Base-by-base conservation (phyloP, 2,113 vertebrate species). In the Piaya cayana region DNA sequence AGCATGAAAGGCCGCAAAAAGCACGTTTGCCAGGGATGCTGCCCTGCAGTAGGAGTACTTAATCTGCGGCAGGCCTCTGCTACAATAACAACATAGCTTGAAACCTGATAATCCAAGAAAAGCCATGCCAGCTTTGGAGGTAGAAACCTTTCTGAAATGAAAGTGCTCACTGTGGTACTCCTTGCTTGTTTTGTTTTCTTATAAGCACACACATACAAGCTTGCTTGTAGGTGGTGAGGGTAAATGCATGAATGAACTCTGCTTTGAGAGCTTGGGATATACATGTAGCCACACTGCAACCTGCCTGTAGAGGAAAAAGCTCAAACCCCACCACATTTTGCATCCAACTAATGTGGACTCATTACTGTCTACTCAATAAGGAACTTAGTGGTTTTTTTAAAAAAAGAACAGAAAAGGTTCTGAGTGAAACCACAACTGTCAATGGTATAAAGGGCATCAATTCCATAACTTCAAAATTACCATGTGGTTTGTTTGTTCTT, bases 61-160 rank as follows among this genome's bases (percentile, higher is more conserved):
- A 23, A 67, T n/a, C 55, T 50, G 25, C 7, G 1, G n/a, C 47
- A 56, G 15, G 15, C 25, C 52, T 53, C 63, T 71, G 59, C 71
- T 71, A 23, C 42, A 72, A 65, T 1, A 71, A 34, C 34, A 74
- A 32, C 7, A 36, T 19, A 60, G 58, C 62, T 82, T 69, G 85
- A 91, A 93, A 82, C 13, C 43, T 77, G 59, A 53, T 20, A 37
- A 80, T 50, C 37, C 76, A 49, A 76, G 67, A 76, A 90, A 84
- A 91, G 18, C 39, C 30, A n/a, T 12, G 59, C 5, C 83, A 74
- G 45, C 36, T 83, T 72, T 81, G 56, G 45, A 80, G 53, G 53
- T 15, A 79, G 47, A 88, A 88, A 70, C 3, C 11, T 36, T 82
- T 71, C 65, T 76, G 30, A 84, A 92, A 71, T 2, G 16, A 19